Percentiles rank a stretch among this genome's conserved stretches.
Evolutionary conservation across 2,113 vertebrate genomes (phyloP).

Genomic region (Ivindomyrus marchei): DNA sequence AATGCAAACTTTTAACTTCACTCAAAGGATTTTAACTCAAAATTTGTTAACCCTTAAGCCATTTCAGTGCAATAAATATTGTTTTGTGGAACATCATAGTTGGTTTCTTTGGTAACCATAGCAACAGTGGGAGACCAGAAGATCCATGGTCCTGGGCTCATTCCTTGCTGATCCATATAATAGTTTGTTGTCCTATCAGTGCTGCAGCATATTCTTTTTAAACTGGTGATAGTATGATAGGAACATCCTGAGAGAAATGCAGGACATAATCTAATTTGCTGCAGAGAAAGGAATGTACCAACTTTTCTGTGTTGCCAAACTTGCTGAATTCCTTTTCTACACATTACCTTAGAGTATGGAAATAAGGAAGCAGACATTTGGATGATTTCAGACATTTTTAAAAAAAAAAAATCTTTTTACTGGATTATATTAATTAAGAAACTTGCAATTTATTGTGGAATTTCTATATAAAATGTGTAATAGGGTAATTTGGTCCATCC

Average conservation of each 20-base stretch:
- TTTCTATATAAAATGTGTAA: neutral
- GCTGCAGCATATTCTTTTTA: neutral
- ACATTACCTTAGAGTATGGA: neutral
- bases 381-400: neutral
- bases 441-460: neutral
- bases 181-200: neutral
- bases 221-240: neutral
- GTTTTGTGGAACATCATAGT: neutral
- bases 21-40: neutral
- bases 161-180: neutral
- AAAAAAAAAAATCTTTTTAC: neutral
- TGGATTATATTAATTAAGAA: neutral
- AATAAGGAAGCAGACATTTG: neutral
- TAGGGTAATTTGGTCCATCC: neutral
- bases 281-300: neutral
- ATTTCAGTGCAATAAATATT: neutral
- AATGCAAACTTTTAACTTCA: neutral
- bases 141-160: neutral
- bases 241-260: neutral
- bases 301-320: neutral
- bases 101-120: conserved; percentile 7
- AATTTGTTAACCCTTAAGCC: neutral
- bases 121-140: conserved; percentile 5
- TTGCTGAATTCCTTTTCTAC: neutral
- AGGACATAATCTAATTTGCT: neutral